These are phyloP conservation scores for Pterocles burchelli DNA, from an alignment of 2,113 vertebrate genomes.

Conservation along the genomic window DNA sequence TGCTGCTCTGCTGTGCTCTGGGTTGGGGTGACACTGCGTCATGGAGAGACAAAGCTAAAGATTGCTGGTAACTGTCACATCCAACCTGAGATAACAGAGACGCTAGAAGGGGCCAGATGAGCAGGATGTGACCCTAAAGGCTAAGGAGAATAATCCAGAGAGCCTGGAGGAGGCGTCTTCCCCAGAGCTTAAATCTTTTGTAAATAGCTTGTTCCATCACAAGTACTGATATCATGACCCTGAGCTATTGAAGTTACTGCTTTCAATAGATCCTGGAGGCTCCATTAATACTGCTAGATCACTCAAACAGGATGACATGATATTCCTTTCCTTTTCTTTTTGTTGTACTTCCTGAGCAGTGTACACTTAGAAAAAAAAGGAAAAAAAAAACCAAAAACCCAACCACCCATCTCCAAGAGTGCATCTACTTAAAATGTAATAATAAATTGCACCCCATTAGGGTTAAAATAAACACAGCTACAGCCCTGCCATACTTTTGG, in stretches of 20 bases:
- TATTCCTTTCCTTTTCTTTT: neutral
- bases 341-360: neutral
- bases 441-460: conserved; percentile 60
- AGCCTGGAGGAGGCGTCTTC: conserved; percentile 56
- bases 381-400: neutral
- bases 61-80: conserved; percentile 40
- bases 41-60: neutral
- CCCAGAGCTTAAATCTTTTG: conserved; percentile 71
- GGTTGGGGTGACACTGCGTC: neutral
- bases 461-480: conserved; percentile 48
- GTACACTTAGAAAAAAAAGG: neutral
- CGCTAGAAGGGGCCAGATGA: conserved; percentile 9
- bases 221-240: conserved; percentile 68
- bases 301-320: conserved; percentile 56
- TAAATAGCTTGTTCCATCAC: conserved; percentile 73
- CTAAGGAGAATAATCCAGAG: conserved; percentile 55
- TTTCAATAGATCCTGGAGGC: conserved; percentile 65
- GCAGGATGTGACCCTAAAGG: conserved; percentile 62
- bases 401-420: conserved; percentile 8
- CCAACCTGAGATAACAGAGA: conserved; percentile 25
- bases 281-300: conserved; percentile 66
- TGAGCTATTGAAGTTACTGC: conserved; percentile 70
- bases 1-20: neutral
- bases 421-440: conserved; percentile 34
- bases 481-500: conserved; percentile 55